phyloP scores from a whole-genome alignment of 2,113 vertebrate species.

The Struthidea cinerea region DNA sequence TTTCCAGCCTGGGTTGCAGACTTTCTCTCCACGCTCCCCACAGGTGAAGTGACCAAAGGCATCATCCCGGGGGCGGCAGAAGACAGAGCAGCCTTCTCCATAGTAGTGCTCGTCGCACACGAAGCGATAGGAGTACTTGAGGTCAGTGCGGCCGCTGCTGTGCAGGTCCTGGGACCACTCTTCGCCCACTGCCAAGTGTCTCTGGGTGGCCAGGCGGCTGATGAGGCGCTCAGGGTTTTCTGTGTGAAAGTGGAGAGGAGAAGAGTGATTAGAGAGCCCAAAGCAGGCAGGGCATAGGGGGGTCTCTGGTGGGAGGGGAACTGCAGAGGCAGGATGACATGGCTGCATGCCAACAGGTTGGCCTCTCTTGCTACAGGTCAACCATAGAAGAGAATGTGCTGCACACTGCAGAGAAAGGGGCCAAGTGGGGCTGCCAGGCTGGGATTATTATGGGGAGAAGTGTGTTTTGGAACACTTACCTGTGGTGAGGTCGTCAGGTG shows the following conservation, averaged over 20 bases:
- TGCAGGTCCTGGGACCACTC: slow-evolving; percentile 97
- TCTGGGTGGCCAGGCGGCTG: slow-evolving; percentile 91
- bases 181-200: slow-evolving; percentile 91
- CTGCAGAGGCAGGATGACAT: background rate
- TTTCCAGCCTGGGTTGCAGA: slow-evolving; percentile 96
- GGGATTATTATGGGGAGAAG: background rate
- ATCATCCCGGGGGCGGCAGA: slow-evolving; percentile 93
- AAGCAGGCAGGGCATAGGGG: background rate
- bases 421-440: background rate
- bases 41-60: slow-evolving; percentile 97
- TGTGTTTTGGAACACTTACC: slow-evolving; percentile 68
- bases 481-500: slow-evolving; percentile 90
- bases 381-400: background rate
- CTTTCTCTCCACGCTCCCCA: slow-evolving; percentile 91
- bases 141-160: slow-evolving; percentile 84
- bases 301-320: background rate
- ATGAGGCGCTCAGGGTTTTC: slow-evolving; percentile 92
- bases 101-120: slow-evolving; percentile 96
- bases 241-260: slow-evolving; percentile 39
- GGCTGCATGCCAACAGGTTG: background rate
- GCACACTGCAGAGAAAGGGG: background rate
- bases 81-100: slow-evolving; percentile 94
- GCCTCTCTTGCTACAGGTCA: background rate
- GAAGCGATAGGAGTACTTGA: slow-evolving; percentile 96
- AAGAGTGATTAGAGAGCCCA: background rate